Evolutionary conservation across 2,797 vertebrate genomes (phyloP).

Genomic region (Ataeniobius toweri): DNA sequence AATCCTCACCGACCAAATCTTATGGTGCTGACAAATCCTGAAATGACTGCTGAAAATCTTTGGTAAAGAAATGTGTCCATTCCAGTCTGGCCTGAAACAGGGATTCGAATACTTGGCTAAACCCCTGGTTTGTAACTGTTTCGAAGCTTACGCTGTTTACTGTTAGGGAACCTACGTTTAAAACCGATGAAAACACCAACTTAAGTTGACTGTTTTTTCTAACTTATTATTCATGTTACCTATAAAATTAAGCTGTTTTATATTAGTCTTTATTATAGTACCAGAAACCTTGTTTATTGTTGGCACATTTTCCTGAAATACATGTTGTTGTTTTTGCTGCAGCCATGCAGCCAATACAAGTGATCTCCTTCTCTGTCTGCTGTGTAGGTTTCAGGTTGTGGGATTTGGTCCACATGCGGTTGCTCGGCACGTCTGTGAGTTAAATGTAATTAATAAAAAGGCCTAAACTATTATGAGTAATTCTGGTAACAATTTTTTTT

Average conservation of each 20-base stretch:
- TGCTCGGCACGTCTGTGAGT: neutral
- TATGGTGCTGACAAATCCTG: too few species aligned
- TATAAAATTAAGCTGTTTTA: neutral
- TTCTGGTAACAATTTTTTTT: slow-evolving; percentile 6
- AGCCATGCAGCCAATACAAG: neutral
- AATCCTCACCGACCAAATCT: too few species aligned
- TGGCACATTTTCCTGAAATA: neutral
- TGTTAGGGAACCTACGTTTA: neutral
- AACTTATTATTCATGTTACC: neutral
- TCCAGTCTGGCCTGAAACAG: neutral
- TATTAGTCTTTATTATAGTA: neutral
- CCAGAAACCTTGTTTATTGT: neutral
- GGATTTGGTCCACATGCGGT: neutral
- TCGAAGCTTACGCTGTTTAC: neutral
- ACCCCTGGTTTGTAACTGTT: neutral
- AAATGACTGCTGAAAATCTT: neutral
- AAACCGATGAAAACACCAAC: neutral
- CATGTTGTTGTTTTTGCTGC: neutral
- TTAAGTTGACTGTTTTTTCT: neutral
- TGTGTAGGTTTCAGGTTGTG: slow-evolving; percentile 1
- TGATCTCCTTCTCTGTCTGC: neutral
- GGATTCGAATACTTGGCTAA: neutral
- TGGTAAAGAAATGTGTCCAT: neutral
- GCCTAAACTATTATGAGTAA: slow-evolving; percentile 2
- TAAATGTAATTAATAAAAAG: slow-evolving; percentile 1